Percentiles rank a stretch among this genome's conserved stretches.
Conservation (phyloP, 2,113 vertebrate genomes). For the Myiopsitta monachus region DNA sequence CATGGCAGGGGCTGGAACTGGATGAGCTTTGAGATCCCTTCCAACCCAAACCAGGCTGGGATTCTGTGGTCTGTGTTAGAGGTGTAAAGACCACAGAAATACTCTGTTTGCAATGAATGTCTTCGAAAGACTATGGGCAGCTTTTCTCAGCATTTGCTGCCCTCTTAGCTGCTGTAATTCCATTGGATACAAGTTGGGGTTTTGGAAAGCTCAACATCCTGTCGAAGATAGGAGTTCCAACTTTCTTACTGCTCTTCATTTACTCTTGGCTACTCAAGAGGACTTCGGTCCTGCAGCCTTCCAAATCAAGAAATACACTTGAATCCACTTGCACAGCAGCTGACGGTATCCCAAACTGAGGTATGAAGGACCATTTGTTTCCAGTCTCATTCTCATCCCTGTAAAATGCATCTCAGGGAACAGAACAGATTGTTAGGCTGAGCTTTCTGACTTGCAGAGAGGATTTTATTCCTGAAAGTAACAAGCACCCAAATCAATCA, state of each 20-base stretch:
- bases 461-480: slow-evolving; percentile 8
- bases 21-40: not conserved
- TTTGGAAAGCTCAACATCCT: not conserved
- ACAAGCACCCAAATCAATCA: slow-evolving; percentile 28
- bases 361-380: not conserved
- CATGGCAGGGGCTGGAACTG: rapidly evolving
- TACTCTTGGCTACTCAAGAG: not conserved
- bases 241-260: not conserved
- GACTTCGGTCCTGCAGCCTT: not conserved
- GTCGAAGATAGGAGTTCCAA: not conserved
- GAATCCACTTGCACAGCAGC: not conserved
- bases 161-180: not conserved
- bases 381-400: not conserved
- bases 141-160: not conserved
- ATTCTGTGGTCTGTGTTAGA: not conserved
- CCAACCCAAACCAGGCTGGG: not conserved
- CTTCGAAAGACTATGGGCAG: not conserved
- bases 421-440: not conserved
- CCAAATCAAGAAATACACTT: not conserved
- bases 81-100: not conserved
- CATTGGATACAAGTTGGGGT: not conserved
- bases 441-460: not conserved
- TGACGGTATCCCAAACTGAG: not conserved
- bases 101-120: not conserved
- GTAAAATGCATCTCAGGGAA: not conserved